Evolutionary conservation across 1,140 invertebrate species (phyloP).

Genomic region (Piezodorus guildinii): DNA sequence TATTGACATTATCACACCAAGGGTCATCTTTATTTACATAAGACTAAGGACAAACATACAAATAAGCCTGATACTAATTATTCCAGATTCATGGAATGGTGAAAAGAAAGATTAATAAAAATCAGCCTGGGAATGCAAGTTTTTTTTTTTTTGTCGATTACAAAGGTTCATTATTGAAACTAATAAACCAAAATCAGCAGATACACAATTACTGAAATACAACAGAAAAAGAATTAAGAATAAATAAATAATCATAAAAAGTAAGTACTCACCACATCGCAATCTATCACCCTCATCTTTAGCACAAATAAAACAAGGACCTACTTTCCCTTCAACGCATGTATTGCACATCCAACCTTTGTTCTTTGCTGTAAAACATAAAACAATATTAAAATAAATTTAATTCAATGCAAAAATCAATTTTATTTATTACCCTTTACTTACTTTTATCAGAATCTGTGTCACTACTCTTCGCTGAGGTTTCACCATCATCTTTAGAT

Average conservation of each 20-base stretch:
- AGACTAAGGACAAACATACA: no score
- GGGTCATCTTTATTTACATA: no score
- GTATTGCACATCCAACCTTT: conserved; percentile 33
- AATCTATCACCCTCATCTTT: conserved; percentile 33
- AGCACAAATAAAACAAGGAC: conserved; percentile 39
- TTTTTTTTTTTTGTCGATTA: no score
- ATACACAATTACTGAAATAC: not conserved
- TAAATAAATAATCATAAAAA: not conserved
- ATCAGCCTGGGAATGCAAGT: no score
- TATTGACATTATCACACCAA: no score
- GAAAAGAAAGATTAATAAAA: no score
- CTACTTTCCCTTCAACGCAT: conserved; percentile 35
- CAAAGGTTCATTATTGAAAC: no score
- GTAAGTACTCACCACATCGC: conserved; percentile 27
- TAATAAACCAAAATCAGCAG: no score
- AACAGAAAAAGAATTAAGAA: not conserved
- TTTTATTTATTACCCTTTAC: not conserved
- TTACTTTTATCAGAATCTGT: conserved; percentile 28
- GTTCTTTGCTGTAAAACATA: conserved; percentile 14
- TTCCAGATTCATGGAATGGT: no score
- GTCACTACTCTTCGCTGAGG: not conserved
- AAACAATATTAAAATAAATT: not conserved
- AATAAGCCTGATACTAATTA: no score
- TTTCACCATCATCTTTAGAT: not conserved
- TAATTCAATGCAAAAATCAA: not conserved